Base-by-base conservation (phyloP, 2,113 vertebrate species). In the Pseudorhombus dupliciocellatus region DNA sequence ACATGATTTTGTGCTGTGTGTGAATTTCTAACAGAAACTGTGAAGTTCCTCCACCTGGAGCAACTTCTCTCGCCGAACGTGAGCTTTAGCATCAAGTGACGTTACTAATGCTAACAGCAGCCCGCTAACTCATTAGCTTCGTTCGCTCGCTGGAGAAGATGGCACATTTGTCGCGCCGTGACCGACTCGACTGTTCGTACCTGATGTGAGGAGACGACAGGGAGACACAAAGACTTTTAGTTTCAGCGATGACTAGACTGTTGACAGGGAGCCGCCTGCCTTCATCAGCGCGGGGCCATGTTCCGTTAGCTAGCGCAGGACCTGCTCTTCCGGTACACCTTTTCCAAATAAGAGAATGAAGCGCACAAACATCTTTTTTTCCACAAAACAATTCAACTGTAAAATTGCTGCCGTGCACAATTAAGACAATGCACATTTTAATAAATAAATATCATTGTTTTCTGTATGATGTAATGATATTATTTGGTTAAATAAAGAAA, bases 201-300 rank as follows among this genome's bases (percentile, higher is more conserved):
- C 89, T 86, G 84, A 22, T 34, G 37, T 42, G 16, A 52, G 50
- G n/a, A 54, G 63, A 20, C 2, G 67, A 53, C n/a, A 53, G 68
- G 62, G 6, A 34, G 48, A 8, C 31, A 62, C 34, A 4, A 21
- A n/a, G 42, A 60, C 48, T 66, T 54, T 42, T 3, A 11, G 63
- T 58, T 67, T 73, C 26, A 53, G 52, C 21, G 70, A 26, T n/a
- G 8, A 8, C 30, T 26, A 37, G 18, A 4, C 14, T 82, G 84
- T 84, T 88, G 82, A 88, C 89, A 87, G 77, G 34, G 80, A 80
- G 69, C 61, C 42, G 59, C 69, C 61, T 80, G 74, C 74, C 78
- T 84, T 75, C 78, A 84, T 71, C 46, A 50, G 46, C 30, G n/a
- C 67, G 46, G 66, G 60, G 21, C 52, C 3, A 28, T 40, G 25